Evolutionary conservation across 1,140 invertebrate genomes (phyloP).

Genomic region (Diachasma alloeum): DNA sequence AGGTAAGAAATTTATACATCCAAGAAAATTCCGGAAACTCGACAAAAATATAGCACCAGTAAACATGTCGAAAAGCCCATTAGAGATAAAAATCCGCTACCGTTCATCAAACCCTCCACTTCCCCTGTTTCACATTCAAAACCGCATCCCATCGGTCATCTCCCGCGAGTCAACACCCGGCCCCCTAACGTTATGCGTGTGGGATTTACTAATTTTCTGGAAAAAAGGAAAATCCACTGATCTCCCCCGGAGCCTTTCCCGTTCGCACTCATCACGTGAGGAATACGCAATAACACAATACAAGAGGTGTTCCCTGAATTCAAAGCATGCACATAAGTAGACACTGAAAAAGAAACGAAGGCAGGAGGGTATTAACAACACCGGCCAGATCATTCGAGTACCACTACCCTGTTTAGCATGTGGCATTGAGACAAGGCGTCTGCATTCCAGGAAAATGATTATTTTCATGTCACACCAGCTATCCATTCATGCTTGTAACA

Average conservation of each 20-base stretch:
- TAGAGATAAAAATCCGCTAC: conserved; percentile 13
- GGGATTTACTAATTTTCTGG: conserved; percentile 38
- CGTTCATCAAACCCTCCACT: neutral
- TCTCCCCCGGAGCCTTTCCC: neutral
- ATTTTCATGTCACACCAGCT: neutral
- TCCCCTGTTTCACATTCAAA: conserved; percentile 15
- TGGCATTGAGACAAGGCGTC: conserved; percentile 23
- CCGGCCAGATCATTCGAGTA: neutral
- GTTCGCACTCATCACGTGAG: neutral
- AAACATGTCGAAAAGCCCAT: no score
- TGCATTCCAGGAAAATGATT: conserved; percentile 19
- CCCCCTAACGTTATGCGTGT: conserved; percentile 22
- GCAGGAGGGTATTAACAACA: neutral
- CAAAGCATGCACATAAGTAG: conserved; percentile 1
- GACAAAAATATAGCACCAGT: neutral
- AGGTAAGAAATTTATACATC: no score
- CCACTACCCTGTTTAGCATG: conserved; percentile 23
- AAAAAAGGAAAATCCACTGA: neutral
- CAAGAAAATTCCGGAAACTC: no score
- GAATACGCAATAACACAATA: conserved; percentile 5
- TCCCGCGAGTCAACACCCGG: neutral
- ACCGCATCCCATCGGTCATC: neutral
- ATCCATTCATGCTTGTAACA: neutral
- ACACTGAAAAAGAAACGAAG: neutral
- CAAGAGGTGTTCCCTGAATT: neutral